Conservation (phyloP, 1,140 invertebrate species). For the Daktulosphaira vitifoliae region DNA sequence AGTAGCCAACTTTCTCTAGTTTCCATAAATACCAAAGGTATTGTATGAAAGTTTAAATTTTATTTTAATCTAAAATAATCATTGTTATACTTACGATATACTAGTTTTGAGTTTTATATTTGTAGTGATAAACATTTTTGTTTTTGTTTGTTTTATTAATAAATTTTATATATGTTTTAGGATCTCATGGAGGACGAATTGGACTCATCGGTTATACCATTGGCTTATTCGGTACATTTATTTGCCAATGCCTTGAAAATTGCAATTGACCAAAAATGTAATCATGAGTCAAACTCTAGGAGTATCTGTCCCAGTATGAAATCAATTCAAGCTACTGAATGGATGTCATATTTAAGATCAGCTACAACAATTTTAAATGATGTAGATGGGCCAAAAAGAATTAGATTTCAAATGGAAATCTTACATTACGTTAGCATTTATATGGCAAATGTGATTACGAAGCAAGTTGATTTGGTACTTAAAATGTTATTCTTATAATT, state of each 20-base stretch:
- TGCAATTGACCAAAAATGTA: constrained; percentile 10
- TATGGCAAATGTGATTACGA: not conserved
- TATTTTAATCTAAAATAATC: too few species aligned
- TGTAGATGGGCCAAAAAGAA: constrained; percentile 1
- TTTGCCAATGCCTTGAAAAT: constrained; percentile 5
- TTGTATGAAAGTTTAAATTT: too few species aligned
- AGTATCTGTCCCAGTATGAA: constrained; percentile 3
- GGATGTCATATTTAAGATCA: not conserved
- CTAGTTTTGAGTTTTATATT: too few species aligned
- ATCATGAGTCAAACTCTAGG: not conserved
- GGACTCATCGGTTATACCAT: constrained; percentile 1
- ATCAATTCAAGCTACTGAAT: not conserved
- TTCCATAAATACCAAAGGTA: too few species aligned
- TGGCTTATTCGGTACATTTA: constrained; percentile 14
- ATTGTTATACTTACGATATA: too few species aligned
- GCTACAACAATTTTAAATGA: constrained; percentile 8
- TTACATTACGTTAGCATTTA: constrained; percentile 1
- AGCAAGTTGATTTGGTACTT: not conserved
- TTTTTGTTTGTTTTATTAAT: too few species aligned
- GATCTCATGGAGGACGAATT: constrained; percentile 8
- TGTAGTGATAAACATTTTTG: too few species aligned
- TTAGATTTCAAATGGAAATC: constrained; percentile 25
- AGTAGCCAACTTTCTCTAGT: too few species aligned
- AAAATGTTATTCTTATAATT: too few species aligned
- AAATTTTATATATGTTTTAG: not conserved